These are phyloP conservation scores for Tetanocera ferruginea DNA, from an alignment of 2,888 invertebrate genomes.

Conservation along the genomic window DNA sequence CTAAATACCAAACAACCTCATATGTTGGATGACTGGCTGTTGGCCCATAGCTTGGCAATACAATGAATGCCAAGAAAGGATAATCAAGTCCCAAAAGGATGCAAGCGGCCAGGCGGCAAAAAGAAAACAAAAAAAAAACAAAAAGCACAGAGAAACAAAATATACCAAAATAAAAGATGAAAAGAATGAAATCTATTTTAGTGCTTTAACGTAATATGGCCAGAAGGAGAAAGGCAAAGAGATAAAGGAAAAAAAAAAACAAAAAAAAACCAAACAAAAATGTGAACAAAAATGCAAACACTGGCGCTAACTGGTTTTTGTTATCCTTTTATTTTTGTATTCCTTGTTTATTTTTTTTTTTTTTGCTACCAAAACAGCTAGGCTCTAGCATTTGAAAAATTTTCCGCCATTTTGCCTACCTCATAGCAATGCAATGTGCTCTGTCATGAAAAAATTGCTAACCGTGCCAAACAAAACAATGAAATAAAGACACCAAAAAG, in stretches of 20 bases:
- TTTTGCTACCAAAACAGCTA: background rate
- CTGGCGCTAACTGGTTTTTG: background rate
- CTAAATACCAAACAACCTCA: constrained; percentile 15
- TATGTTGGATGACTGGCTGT: background rate
- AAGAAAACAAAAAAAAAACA: background rate
- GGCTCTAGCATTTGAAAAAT: background rate
- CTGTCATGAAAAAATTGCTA: background rate
- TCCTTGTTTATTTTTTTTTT: too few relatives aligned
- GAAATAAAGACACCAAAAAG: background rate
- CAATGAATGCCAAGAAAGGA: background rate
- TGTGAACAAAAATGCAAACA: background rate
- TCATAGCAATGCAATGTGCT: background rate
- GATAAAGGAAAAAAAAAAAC: too few relatives aligned
- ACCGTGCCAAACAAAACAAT: background rate
- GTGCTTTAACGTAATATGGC: too few relatives aligned
- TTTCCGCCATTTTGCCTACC: background rate
- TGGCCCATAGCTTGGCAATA: background rate
- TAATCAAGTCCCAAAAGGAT: constrained; percentile 14
- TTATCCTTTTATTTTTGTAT: too few relatives aligned
- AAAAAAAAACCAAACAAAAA: background rate
- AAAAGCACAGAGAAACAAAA: background rate
- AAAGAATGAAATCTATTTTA: background rate
- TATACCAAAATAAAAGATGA: background rate
- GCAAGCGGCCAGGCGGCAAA: background rate
- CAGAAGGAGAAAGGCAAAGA: too few relatives aligned